Evolutionary conservation across 2,888 invertebrate species (phyloP).

Genomic region (Oscheius sp.): DNA sequence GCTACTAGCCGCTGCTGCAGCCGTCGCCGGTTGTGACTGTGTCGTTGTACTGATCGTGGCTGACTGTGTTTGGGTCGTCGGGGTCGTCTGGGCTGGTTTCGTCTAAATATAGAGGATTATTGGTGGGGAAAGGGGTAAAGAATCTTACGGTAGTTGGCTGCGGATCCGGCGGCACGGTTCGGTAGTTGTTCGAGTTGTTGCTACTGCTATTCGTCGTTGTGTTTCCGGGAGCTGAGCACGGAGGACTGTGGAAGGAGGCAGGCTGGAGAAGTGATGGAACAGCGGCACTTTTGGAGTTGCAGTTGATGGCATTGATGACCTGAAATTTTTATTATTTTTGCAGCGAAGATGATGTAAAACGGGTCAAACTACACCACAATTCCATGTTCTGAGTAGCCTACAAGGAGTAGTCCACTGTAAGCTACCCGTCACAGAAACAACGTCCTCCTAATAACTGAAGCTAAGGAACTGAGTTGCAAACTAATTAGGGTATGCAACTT

Average conservation of each 20-base stretch:
- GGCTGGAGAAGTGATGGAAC: constrained; percentile 69
- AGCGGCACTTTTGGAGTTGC: constrained; percentile 71
- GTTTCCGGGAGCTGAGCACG: constrained; percentile 38
- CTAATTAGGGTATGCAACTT: no score
- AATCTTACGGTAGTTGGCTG: constrained; percentile 55
- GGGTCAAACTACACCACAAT: no score
- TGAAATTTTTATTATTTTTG: constrained; percentile 2
- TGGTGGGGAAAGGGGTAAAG: not conserved
- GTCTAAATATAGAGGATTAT: constrained; percentile 1
- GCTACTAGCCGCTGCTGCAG: not conserved
- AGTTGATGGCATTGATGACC: constrained; percentile 72
- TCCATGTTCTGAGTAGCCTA: no score
- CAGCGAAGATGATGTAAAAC: no score
- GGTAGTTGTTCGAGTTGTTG: constrained; percentile 43
- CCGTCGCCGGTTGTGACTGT: constrained; percentile 12
- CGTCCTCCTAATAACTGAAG: no score
- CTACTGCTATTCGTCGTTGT: not conserved
- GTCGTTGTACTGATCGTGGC: not conserved
- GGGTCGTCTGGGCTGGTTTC: not conserved
- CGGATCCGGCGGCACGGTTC: constrained; percentile 62
- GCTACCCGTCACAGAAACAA: no score
- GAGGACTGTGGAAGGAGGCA: constrained; percentile 51
- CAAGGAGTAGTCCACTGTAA: no score
- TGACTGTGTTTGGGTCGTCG: constrained; percentile 6
- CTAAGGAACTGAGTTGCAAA: no score